phyloP scores from a whole-genome alignment of 37 sponge, comb jelly and placozoan species.

The Halichondria panicea region DNA sequence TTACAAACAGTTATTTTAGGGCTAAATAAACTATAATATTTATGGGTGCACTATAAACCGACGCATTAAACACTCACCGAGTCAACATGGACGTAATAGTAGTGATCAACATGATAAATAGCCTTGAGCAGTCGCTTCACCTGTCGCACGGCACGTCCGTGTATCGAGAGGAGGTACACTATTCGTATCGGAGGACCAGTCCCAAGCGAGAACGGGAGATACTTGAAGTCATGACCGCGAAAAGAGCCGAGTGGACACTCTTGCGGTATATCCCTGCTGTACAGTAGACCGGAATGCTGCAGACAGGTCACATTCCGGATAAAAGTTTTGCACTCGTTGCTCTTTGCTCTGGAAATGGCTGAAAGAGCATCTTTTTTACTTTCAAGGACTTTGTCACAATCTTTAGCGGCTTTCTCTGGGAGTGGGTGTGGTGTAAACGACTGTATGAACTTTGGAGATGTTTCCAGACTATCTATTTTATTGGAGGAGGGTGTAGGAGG shows the following conservation, averaged over 20 bases:
- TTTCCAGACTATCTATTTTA: too few species aligned
- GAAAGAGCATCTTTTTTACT: slow-evolving; percentile 71
- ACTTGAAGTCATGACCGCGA: slow-evolving; percentile 43
- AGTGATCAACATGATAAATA: slow-evolving; percentile 86
- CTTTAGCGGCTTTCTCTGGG: neutral
- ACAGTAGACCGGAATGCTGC: slow-evolving; percentile 45
- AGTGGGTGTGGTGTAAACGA: neutral
- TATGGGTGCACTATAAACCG: too few species aligned
- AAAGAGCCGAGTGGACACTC: slow-evolving; percentile 55
- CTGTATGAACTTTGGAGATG: neutral
- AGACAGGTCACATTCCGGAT: slow-evolving; percentile 72
- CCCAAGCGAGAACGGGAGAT: slow-evolving; percentile 6
- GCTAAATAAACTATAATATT: too few species aligned
- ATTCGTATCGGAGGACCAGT: slow-evolving; percentile 35
- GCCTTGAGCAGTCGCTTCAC: slow-evolving; percentile 85
- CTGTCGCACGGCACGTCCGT: slow-evolving; percentile 86
- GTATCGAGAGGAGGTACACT: slow-evolving; percentile 79
- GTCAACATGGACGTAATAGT: slow-evolving; percentile 90
- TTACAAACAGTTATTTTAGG: too few species aligned
- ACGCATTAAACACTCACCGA: slow-evolving; percentile 51
- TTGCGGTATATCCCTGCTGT: slow-evolving; percentile 46
- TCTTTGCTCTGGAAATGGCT: slow-evolving; percentile 74
- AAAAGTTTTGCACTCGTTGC: slow-evolving; percentile 55
- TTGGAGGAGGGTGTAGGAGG: too few species aligned
- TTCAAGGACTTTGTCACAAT: slow-evolving; percentile 33